Conservation (phyloP, 2,888 invertebrate species). For the Sipha maydis region DNA sequence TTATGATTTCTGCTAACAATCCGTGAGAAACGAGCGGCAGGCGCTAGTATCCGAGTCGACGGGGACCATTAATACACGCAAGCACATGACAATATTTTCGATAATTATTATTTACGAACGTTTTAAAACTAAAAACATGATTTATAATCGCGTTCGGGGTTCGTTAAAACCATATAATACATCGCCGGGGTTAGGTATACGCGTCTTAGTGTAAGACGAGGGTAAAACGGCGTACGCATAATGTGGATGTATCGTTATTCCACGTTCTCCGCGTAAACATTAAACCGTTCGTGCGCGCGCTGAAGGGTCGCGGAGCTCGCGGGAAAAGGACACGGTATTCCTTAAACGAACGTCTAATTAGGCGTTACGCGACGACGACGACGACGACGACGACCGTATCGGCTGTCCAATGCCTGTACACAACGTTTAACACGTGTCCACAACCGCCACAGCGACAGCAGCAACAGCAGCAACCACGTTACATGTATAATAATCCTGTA, state of each 20-base stretch:
- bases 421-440: slow-evolving; percentile 60
- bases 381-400: slow-evolving; percentile 9
- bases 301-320: not conserved
- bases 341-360: slow-evolving; percentile 61
- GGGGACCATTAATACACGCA: not conserved
- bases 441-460: not conserved
- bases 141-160: slow-evolving; percentile 14
- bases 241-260: not conserved
- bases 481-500: not conserved
- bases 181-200: too few species aligned
- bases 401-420: slow-evolving; percentile 17
- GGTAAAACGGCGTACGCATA: not conserved
- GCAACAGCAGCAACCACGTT: not conserved
- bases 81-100: slow-evolving; percentile 10
- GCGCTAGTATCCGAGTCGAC: not conserved
- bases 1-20: slow-evolving; percentile 6
- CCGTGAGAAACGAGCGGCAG: slow-evolving; percentile 12
- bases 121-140: slow-evolving; percentile 1
- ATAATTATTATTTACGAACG: slow-evolving; percentile 29
- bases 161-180: slow-evolving; percentile 1
- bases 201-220: not conserved
- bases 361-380: slow-evolving; percentile 32
- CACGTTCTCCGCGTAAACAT: not conserved
- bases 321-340: slow-evolving; percentile 29
- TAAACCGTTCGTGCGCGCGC: not conserved